Evolutionary conservation across 1,140 invertebrate genomes (phyloP).

Genomic region (Bombus polaris): DNA sequence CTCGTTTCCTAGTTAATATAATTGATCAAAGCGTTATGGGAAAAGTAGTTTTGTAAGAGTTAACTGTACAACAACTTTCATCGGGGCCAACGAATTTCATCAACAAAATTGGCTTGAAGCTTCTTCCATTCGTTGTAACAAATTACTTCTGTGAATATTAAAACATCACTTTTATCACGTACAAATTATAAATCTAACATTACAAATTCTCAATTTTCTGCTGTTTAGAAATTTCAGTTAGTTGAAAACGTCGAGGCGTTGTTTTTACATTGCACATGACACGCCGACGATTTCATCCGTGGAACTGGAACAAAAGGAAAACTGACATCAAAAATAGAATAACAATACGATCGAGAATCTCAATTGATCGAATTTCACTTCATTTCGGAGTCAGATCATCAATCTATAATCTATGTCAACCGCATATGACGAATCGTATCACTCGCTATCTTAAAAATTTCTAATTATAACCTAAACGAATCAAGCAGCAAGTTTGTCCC

Average conservation of each 20-base stretch:
- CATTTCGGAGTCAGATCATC: conserved; percentile 60
- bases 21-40: background rate
- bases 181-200: too few species aligned
- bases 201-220: too few species aligned
- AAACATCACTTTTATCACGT: too few species aligned
- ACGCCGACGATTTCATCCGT: conserved; percentile 31
- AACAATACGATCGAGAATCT: conserved; percentile 42
- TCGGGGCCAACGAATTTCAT: background rate
- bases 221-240: background rate
- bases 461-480: background rate
- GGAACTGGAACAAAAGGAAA: conserved; percentile 61
- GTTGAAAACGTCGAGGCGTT: too few species aligned
- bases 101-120: background rate
- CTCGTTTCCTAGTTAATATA: background rate
- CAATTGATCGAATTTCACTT: conserved; percentile 66
- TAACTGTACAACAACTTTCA: background rate
- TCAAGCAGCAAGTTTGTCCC: background rate
- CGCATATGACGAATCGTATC: conserved; percentile 33
- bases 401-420: conserved; percentile 36
- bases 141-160: background rate
- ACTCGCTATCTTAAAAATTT: background rate
- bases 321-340: background rate
- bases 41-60: background rate
- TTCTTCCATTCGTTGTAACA: background rate
- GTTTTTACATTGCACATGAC: too few species aligned